Evolutionary conservation across 2,113 vertebrate genomes (phyloP).

Genomic region (Esox niger): DNA sequence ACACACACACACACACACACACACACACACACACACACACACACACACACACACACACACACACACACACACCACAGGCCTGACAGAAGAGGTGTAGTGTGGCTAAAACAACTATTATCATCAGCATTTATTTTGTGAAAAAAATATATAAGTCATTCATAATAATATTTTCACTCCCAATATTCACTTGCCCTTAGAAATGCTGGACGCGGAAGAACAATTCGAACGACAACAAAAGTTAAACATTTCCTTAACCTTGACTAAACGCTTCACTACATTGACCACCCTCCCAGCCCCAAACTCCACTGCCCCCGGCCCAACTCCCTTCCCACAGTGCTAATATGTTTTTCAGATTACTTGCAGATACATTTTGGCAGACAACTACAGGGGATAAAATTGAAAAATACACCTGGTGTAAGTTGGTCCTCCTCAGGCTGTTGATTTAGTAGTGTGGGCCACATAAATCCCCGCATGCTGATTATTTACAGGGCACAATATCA

Average conservation of each 20-base stretch:
- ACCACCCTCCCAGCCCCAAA: no score
- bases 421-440: constrained; percentile 39
- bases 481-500: constrained; percentile 67
- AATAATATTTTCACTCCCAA: background rate
- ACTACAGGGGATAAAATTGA: background rate
- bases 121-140: background rate
- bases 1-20: constrained; percentile 1
- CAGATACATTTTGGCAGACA: background rate
- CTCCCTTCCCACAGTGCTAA: no score
- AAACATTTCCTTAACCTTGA: background rate
- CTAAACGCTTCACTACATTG: background rate
- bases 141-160: constrained; percentile 23
- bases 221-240: background rate
- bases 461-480: constrained; percentile 66
- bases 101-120: background rate
- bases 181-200: background rate
- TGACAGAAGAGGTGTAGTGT: background rate
- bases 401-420: background rate
- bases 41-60: constrained; percentile 1
- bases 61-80: background rate
- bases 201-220: background rate
- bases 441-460: constrained; percentile 38
- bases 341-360: no score
- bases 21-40: constrained; percentile 1
- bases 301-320: no score